Conservation (phyloP, 2,888 invertebrate species). For the Lobophora halterata region DNA sequence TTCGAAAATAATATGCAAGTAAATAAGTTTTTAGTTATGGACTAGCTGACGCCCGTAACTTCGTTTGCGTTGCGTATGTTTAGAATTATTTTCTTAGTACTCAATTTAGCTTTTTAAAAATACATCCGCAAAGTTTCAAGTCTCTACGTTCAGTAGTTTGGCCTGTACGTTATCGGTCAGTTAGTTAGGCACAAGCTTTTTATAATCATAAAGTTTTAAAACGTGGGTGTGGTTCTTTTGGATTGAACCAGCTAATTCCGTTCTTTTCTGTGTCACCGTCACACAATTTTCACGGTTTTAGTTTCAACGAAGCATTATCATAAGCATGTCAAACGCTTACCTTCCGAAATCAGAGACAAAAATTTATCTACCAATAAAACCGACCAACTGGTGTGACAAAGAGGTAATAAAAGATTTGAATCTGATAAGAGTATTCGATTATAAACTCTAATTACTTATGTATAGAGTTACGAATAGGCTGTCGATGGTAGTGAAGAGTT, state of each 20-base stretch:
- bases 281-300: conserved; percentile 46
- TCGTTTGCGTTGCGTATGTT: no score
- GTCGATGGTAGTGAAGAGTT: conserved; percentile 40
- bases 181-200: no score
- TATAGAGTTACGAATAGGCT: conserved; percentile 27
- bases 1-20: no score
- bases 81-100: no score
- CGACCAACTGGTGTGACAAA: conserved; percentile 52
- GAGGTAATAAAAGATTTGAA: conserved; percentile 40
- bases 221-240: not conserved
- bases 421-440: conserved; percentile 34
- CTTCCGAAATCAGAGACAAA: conserved; percentile 44
- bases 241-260: not conserved
- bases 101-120: no score
- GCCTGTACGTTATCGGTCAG: no score
- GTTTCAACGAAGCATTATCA: conserved; percentile 49
- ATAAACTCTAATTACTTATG: conserved; percentile 29
- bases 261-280: conserved; percentile 5
- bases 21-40: no score
- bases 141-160: no score
- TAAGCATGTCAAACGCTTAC: conserved; percentile 47
- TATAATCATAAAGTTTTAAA: no score
- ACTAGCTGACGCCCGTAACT: no score
- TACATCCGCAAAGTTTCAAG: no score
- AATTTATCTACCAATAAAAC: conserved; percentile 54